A percentile compares a stretch with the other conserved stretches of the same genome.
phyloP scores from a whole-genome alignment of 2,888 invertebrate species.

The Rotaria macrura region DNA sequence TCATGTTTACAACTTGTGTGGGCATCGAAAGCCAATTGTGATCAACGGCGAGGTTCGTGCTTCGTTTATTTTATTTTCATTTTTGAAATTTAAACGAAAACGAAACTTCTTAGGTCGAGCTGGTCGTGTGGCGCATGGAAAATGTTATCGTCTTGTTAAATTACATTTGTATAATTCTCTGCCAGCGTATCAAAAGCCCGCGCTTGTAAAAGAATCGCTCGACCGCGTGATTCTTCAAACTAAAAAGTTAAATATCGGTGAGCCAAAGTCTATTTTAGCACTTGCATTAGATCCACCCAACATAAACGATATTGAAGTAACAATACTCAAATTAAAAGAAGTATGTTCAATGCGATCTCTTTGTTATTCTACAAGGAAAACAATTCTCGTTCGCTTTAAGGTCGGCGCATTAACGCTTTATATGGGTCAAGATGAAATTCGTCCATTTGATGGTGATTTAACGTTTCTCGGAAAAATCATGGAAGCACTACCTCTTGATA shows the following conservation, averaged over 20 bases:
- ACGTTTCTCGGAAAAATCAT: constrained; percentile 74
- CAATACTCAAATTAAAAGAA: constrained; percentile 73
- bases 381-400: constrained; percentile 46
- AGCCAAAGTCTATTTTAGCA: constrained; percentile 68
- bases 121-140: constrained; percentile 70
- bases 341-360: constrained; percentile 45
- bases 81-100: neutral
- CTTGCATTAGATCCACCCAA: constrained; percentile 77
- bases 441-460: constrained; percentile 65
- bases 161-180: constrained; percentile 43
- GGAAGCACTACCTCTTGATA: constrained; percentile 70
- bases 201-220: constrained; percentile 38
- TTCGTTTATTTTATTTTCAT: neutral
- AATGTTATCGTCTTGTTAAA: constrained; percentile 63
- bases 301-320: constrained; percentile 66
- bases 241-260: constrained; percentile 50
- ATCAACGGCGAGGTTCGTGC: constrained; percentile 59
- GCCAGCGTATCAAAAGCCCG: constrained; percentile 47
- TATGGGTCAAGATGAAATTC: constrained; percentile 48
- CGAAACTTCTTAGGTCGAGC: constrained; percentile 63
- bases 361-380: neutral
- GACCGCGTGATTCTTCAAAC: constrained; percentile 26
- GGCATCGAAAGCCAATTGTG: constrained; percentile 79
- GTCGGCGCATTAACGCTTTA: constrained; percentile 67
- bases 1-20: constrained; percentile 67